These are phyloP conservation scores for Corapipo altera DNA, from an alignment of 2,113 vertebrate species.

Conservation along the genomic window DNA sequence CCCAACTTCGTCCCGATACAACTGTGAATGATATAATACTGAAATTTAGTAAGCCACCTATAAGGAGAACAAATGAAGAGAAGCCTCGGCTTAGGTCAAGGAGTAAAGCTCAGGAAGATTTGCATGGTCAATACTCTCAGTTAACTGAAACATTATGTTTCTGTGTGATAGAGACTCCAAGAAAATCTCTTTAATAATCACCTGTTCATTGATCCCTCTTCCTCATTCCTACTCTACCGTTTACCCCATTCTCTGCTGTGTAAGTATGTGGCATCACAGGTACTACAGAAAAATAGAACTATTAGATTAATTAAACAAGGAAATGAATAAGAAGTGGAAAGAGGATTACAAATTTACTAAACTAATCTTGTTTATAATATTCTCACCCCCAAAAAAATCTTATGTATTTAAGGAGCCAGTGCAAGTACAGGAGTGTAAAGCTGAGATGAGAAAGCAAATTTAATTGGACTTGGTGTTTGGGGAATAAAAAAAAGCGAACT, in stretches of 20 bases:
- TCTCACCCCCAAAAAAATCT: background rate
- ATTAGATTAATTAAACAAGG: background rate
- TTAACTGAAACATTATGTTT: background rate
- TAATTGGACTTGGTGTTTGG: background rate
- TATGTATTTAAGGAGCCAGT: background rate
- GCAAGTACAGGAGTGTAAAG: background rate
- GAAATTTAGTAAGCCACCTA: background rate
- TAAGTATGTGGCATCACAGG: background rate
- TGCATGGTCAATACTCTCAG: background rate
- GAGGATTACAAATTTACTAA: background rate
- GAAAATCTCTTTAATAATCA: background rate
- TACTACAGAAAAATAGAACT: background rate
- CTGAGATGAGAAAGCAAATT: background rate
- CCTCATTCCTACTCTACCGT: background rate
- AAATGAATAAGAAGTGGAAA: background rate
- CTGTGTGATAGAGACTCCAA: background rate
- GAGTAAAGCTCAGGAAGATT: background rate
- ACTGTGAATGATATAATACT: background rate
- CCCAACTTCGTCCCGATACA: too few species aligned
- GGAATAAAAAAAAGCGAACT: background rate
- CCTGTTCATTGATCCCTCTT: background rate
- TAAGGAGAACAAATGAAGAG: background rate
- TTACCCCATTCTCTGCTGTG: background rate
- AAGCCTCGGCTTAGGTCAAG: background rate
- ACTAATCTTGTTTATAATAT: background rate